Evolutionary conservation across 1,140 invertebrate species (phyloP), one percentile per base, ranked within the genome.

Genomic region (Ips typographus): DNA sequence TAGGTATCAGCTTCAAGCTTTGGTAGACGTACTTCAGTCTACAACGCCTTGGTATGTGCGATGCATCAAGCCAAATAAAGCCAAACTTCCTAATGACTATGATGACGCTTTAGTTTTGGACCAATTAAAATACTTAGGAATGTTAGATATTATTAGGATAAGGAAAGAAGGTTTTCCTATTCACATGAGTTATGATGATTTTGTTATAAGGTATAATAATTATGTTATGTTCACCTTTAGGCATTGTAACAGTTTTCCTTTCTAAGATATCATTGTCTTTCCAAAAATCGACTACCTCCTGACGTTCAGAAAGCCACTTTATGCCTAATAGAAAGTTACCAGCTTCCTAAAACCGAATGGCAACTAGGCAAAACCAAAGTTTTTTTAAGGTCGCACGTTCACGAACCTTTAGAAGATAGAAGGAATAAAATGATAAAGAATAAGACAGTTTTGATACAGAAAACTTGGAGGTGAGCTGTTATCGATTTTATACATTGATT

Each of bases 21-120:
- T 98, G 8, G 94, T 98, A 1, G 95, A 97, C 77, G 92, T 97
- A 62, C 82, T 97, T 2, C 93, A 95, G 79, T 90, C 88, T 8
- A 96, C 95, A 3, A 95, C 94, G 59, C 94, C 95, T 4, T 98
- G 95, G 95, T 96, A 98, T 83, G 94, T 96, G 1, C 85, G 95
- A 4, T 98, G 96, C 78, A 96, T 98, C 71, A 98, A 98, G 79
- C 95, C 96, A 1, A 98, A 98, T 77, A 87, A 90, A 78, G 84
- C 90, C 72, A 98, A 98, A 81, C 82, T 87, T n/a, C 84, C 94
- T 0, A 88, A 94, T 75, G 86, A 89, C 71, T 98, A 94, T 79
- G 89, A 93, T 79, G 89, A 91, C 47, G 85, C 87, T 57, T 84
- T 97, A 61, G 95, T 98, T 1, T 82, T 95, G 47, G 93, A 94